phyloP scores from a whole-genome alignment of 2,888 invertebrate genomes.

The Watsonalla binaria region DNA sequence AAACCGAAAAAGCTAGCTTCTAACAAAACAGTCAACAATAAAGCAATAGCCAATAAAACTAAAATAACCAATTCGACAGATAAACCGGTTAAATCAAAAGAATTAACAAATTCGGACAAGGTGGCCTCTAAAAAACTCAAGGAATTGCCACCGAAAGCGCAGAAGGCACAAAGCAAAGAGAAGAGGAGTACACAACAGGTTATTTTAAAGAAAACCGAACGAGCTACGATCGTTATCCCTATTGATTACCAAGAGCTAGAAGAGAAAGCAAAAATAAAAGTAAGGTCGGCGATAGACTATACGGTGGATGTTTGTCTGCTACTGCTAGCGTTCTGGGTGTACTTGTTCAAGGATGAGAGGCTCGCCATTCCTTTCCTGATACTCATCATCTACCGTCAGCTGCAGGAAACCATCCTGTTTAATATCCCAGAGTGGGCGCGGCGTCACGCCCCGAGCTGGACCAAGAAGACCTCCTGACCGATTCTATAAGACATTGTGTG shows the following conservation, averaged over 20 bases:
- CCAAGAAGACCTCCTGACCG: constrained; percentile 70
- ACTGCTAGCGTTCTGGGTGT: constrained; percentile 87
- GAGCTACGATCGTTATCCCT: constrained; percentile 69
- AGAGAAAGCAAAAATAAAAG: constrained; percentile 82
- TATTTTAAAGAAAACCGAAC: constrained; percentile 58
- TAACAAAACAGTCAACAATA: constrained; percentile 32
- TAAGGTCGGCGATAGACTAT: constrained; percentile 84
- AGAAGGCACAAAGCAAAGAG: constrained; percentile 28
- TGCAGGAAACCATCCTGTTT: constrained; percentile 81
- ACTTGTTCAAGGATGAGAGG: constrained; percentile 88
- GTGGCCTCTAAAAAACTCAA: constrained; percentile 12
- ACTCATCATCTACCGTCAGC: constrained; percentile 86
- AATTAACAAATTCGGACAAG: constrained; percentile 21
- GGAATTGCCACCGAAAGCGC: constrained; percentile 16
- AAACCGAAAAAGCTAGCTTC: constrained; percentile 31
- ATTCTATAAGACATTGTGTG: constrained; percentile 64
- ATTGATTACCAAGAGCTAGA: constrained; percentile 77
- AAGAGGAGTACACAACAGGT: constrained; percentile 49
- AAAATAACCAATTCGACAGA: constrained; percentile 29
- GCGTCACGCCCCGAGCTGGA: constrained; percentile 58
- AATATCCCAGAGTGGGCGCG: constrained; percentile 79
- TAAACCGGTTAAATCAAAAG: constrained; percentile 28
- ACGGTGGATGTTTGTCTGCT: constrained; percentile 86
- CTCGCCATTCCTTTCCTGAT: constrained; percentile 88
- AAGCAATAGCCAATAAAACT: constrained; percentile 21